Evolutionary conservation across 2,797 vertebrate species (phyloP), one percentile per base, ranked within the genome.

Genomic region (Lateolabrax maculatus): DNA sequence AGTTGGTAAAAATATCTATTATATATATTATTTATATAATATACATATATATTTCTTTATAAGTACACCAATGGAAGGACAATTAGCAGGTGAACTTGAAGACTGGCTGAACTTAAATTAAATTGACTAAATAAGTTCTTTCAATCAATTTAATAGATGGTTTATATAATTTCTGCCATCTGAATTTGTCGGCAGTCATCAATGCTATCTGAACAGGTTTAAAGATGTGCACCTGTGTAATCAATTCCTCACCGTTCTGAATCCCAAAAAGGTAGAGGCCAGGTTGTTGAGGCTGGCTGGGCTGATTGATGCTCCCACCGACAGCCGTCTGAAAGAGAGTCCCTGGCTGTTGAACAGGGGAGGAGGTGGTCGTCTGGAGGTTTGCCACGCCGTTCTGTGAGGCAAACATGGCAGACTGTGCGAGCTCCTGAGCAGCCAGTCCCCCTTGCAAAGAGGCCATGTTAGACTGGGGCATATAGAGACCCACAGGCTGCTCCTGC

Each of bases 251-350:
- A 99, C 98, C 97, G 25, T 97, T 99, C 44, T 98, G 97, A 88
- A 99, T 98, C 79, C 97, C 97, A 49, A 97, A 99, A 27, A 99
- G 95, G 92, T 98, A 99, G 81, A 99, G 96, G 89, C 96, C 96
- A 1, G 97, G 92, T 86, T 97, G 97, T 48, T 96, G 97, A 79
- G 97, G 94, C 11, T 96, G 96, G 37, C 95, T 95, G 76, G 97
- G 93, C 90, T 97, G 98, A 92, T 84, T 97, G 90, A 98, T 96
- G 84, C 94, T 93, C 43, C 96, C 94, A 81, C 95, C 96, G 7
- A 97, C 94, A 1, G 96, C 81, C 0, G 92, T 96, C 81, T 97
- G 98, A 90, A 98, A 99, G 73, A 99, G 93, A 75, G 96, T 64
- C 68, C 96, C 90, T 52, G 96, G 96, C 49, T 97, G 96, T 46